Percentiles rank a stretch among this genome's conserved stretches.
These are phyloP conservation scores for Brachirus orientalis DNA, from an alignment of 2,113 vertebrate genomes.

Conservation along the genomic window DNA sequence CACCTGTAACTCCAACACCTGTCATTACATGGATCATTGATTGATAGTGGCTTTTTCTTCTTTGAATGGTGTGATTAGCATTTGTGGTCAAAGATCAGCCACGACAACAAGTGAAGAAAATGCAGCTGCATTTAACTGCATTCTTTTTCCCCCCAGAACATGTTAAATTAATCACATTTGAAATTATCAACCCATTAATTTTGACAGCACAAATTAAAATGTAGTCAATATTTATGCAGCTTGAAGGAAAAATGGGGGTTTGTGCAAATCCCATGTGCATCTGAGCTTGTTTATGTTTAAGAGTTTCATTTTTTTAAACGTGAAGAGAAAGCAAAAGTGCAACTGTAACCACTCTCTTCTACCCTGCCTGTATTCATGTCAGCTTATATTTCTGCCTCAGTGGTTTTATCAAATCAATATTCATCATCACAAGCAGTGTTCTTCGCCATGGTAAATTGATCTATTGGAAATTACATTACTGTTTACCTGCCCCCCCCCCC, in stretches of 20 bases:
- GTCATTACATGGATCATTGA: not conserved
- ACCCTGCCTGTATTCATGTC: slow-evolving; percentile 22
- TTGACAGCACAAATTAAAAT: too few species aligned
- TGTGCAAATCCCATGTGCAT: too few species aligned
- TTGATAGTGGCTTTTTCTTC: not conserved
- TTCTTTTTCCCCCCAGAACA: not conserved
- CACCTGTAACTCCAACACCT: not conserved
- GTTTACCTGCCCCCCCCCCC: slow-evolving; percentile 41
- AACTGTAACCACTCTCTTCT: slow-evolving; percentile 21
- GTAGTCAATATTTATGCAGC: too few species aligned
- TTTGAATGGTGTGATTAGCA: too few species aligned
- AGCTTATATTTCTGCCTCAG: slow-evolving; percentile 48
- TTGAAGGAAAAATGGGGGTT: too few species aligned
- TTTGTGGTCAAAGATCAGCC: not conserved
- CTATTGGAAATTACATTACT: slow-evolving; percentile 58
- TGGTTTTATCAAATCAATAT: slow-evolving; percentile 69
- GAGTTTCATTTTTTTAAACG: not conserved
- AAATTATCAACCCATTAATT: not conserved
- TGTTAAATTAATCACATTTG: too few species aligned
- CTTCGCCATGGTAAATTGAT: slow-evolving; percentile 62
- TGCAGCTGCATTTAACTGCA: not conserved
- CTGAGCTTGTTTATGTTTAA: too few species aligned
- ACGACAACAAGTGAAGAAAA: not conserved
- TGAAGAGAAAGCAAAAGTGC: not conserved
- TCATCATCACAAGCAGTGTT: slow-evolving; percentile 64